Evolutionary conservation across 2,888 invertebrate species (phyloP).

Genomic region (Orchesella flavescens): DNA sequence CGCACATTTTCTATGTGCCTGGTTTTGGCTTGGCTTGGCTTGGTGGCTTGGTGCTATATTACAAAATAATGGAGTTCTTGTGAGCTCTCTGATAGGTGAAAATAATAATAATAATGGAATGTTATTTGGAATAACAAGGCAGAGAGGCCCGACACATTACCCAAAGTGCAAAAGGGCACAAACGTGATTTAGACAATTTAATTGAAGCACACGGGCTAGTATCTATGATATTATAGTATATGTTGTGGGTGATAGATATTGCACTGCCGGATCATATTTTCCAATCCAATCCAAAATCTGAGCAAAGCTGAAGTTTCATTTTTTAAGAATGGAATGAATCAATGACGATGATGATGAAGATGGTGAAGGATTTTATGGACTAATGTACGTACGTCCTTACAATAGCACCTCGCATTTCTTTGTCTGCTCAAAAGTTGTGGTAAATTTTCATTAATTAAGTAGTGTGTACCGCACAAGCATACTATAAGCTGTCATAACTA

Average conservation of each 20-base stretch:
- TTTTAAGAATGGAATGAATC: no score
- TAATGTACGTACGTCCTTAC: neutral
- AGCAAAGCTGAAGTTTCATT: no score
- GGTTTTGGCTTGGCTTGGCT: no score
- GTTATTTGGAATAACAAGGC: conserved; percentile 41
- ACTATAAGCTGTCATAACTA: conserved; percentile 47
- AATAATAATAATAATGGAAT: conserved; percentile 22
- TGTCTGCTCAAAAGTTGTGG: neutral
- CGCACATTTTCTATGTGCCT: neutral
- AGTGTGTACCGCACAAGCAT: neutral
- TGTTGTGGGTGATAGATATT: neutral
- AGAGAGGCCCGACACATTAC: conserved; percentile 11
- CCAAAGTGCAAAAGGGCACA: conserved; percentile 49
- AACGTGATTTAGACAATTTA: conserved; percentile 48
- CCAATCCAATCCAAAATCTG: no score
- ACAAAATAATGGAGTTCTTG: conserved; percentile 16
- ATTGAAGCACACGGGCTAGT: conserved; percentile 33
- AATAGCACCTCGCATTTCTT: no score
- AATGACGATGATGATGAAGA: no score
- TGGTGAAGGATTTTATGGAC: no score
- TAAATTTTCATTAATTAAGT: conserved; percentile 49
- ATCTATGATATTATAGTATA: neutral
- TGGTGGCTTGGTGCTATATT: conserved; percentile 1
- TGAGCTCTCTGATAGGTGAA: neutral
- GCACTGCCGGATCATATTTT: neutral